Percentiles rank a stretch among this genome's conserved stretches.
These are phyloP conservation scores for Drosophila anceps DNA, from an alignment of 2,888 invertebrate genomes.

Conservation along the genomic window DNA sequence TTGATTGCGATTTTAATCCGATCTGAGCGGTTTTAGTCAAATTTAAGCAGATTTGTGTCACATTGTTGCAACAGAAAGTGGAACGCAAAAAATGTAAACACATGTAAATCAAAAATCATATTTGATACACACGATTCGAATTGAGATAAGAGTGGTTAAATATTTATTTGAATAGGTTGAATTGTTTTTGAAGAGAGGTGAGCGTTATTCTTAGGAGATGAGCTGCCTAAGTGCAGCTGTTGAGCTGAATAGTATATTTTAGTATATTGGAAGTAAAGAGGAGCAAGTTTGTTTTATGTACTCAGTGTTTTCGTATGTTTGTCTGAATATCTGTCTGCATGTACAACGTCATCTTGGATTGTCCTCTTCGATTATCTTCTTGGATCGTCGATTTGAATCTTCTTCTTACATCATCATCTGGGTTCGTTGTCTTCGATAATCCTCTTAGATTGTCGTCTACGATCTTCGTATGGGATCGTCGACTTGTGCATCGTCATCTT, in stretches of 20 bases:
- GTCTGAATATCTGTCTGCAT: too few relatives aligned
- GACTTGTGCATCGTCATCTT: too few relatives aligned
- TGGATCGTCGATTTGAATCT: rapidly evolving
- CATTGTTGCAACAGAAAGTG: conserved; percentile 66
- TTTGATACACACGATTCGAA: conserved; percentile 51
- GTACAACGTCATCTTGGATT: neutral
- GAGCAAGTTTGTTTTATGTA: neutral
- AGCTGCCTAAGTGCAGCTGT: neutral
- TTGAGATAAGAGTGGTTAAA: conserved; percentile 43
- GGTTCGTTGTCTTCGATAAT: neutral
- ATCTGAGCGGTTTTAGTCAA: conserved; percentile 85
- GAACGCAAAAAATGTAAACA: conserved; percentile 73
- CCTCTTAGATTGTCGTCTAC: neutral
- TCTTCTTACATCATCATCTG: too few relatives aligned
- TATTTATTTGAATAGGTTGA: neutral
- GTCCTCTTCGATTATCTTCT: neutral
- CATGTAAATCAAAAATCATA: conserved; percentile 76
- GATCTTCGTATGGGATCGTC: too few relatives aligned
- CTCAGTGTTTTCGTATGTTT: neutral
- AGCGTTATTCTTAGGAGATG: neutral
- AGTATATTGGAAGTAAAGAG: neutral
- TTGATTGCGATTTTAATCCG: conserved; percentile 84
- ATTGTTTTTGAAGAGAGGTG: neutral
- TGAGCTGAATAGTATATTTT: neutral
- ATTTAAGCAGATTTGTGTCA: conserved; percentile 85